Conservation (phyloP, 2,113 vertebrate genomes). For the Oncorhynchus tshawytscha region DNA sequence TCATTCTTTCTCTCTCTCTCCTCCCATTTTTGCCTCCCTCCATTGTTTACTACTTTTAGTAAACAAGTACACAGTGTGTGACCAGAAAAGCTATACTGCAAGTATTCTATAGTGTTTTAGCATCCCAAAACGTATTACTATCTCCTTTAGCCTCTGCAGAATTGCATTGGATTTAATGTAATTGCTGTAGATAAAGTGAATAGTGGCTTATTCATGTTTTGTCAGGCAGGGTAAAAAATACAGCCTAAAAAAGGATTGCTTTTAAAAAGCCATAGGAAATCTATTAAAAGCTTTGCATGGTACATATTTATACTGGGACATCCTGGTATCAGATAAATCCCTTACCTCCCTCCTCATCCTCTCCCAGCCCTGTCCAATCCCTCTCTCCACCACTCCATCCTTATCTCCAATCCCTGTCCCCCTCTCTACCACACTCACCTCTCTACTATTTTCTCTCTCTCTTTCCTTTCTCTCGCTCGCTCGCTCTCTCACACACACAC, state of each 20-base stretch:
- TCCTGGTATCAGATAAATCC: conserved; percentile 30
- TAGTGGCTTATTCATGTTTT: conserved; percentile 40
- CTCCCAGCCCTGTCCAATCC: not conserved
- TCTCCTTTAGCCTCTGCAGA: conserved; percentile 6
- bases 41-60: no score
- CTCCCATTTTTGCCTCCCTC: no score
- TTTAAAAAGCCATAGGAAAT: conserved; percentile 60
- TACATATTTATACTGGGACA: conserved; percentile 57
- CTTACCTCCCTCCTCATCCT: not conserved
- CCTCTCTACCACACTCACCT: no score
- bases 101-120: no score
- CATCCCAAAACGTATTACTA: not conserved
- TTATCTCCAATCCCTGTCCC: not conserved
- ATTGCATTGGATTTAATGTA: conserved; percentile 23
- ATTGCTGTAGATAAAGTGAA: conserved; percentile 43
- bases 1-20: no score
- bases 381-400: not conserved
- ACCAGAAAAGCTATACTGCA: no score
- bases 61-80: no score
- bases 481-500: not conserved
- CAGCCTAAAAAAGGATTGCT: conserved; percentile 29
- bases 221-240: conserved; percentile 15
- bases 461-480: no score
- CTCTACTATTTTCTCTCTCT: no score
- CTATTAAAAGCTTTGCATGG: conserved; percentile 60